Evolutionary conservation across 2,113 vertebrate genomes (phyloP), one percentile per base, ranked within the genome.

Genomic region (Nesospiza acunhae): DNA sequence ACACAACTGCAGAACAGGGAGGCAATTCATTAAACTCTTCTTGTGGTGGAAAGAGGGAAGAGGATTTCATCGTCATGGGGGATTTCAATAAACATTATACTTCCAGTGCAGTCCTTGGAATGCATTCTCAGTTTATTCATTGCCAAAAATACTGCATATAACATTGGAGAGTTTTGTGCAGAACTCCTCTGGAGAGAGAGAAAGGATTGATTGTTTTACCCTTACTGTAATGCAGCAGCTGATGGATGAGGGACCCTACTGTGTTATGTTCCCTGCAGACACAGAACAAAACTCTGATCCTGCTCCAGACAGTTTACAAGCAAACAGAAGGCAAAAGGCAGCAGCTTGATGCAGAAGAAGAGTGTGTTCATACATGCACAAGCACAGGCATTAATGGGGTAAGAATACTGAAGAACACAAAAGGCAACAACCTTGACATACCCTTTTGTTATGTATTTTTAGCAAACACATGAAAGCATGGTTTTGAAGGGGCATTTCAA

Each of bases 401-500:
- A 60, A 76, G 15, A 58, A 66, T 27, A 76, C 22, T 7, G 11
- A 79, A 53, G 33, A 74, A 67, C 39, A 94, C 59, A 47, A 73
- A 87, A 90, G 64, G 42, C 46, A 77, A 30, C n/a, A 77, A 66
- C 42, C 64, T 63, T 89, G 85, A 56, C 26, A 17, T 30, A 55
- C 3, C 8, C 26, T 15, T 86, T 85, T 94, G 41, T 76, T 83
- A 80, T 5, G 26, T 42, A 74, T 92, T 94, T 77, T 42, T 63
- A 50, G 42, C 76, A 77, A 88, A 55, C 35, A 86, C 19, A 39
- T 52, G 47, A 30, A 90, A 58, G 31, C 31, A 58, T 0, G 0
- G 28, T 49, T 93, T 90, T 91, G 82, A 95, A 83, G 58, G 49
- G 62, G 41, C 15, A 80, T 88, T 82, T 95, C 58, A 69, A 83